Percentiles rank a stretch among this genome's conserved stretches.
These are phyloP conservation scores for Saxicola maurus DNA, from an alignment of 2,797 vertebrate genomes.

Conservation along the genomic window DNA sequence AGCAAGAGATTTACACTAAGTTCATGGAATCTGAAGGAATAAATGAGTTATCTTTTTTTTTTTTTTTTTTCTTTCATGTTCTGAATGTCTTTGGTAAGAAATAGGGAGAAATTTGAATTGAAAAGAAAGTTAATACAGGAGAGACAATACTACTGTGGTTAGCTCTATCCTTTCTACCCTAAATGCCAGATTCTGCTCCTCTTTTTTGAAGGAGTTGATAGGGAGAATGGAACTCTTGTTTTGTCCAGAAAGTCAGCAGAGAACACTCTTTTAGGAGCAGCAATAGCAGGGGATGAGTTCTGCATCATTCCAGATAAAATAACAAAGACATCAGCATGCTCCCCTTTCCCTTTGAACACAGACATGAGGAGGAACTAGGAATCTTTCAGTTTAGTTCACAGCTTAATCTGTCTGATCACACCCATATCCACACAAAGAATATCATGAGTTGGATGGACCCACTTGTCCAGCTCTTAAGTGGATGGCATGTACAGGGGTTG, in stretches of 20 bases:
- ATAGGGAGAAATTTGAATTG: neutral
- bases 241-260: neutral
- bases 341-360: neutral
- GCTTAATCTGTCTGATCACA: neutral
- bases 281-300: neutral
- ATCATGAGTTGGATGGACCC: neutral
- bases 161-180: neutral
- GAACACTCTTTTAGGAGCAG: neutral
- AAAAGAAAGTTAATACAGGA: neutral
- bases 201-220: neutral
- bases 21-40: neutral
- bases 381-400: neutral
- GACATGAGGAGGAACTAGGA: fast-evolving
- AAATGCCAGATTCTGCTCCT: neutral
- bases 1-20: neutral
- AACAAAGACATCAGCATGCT: neutral
- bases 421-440: neutral
- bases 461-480: neutral
- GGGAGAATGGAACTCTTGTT: neutral
- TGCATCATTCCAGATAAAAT: neutral
- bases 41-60: fast-evolving
- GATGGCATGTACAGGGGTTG: no score
- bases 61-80: no score
- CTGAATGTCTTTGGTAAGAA: neutral
- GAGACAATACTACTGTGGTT: neutral